Evolutionary conservation across 2,113 vertebrate genomes (phyloP), one percentile per base, ranked within the genome.

Genomic region (Cinclus cinclus): DNA sequence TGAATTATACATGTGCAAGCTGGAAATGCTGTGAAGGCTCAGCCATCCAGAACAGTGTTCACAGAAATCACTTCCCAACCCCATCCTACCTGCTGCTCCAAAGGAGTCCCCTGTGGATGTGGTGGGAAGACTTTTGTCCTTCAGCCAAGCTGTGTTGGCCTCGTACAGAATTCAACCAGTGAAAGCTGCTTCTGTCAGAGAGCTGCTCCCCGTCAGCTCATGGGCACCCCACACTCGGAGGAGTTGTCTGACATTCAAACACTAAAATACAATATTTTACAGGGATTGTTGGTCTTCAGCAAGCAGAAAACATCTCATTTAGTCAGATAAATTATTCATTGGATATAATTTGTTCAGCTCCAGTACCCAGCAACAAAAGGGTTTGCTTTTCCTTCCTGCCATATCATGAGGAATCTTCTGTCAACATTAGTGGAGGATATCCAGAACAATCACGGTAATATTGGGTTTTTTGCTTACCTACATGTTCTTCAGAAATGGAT

Each of bases 301-400:
- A 80, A 89, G 83, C 52, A 78, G 52, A 60, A 94, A 95, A 39
- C 44, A 37, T 75, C 73, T 94, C 71, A 95, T 91, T 87, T 74
- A 93, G 50, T 86, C 63, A 62, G 80, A 78, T 89, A 87, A 94
- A 91, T 94, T 84, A 94, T 96, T 94, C 56, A 94, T 75, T 75
- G 31, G 77, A 83, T 89, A 78, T 71, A 84, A 95, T 95, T 87
- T 92, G 80, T 92, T 94, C 73, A 35, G 52, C 68, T 95, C 30
- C 44, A 49, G 30, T 87, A 49, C 22, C 12, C 69, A 64, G 19
- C 52, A 81, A 91, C 60, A 93, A 78, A 92, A 68, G 13, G 8
- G 19, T 83, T 92, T 83, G 13, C 70, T 89, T 92, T 71, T 75
- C 71, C 33, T 89, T 77, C 25, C 35, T 92, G 69, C 56, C 16